Base-by-base conservation (phyloP, 2,888 invertebrate genomes). In the Clusia tigrina region DNA sequence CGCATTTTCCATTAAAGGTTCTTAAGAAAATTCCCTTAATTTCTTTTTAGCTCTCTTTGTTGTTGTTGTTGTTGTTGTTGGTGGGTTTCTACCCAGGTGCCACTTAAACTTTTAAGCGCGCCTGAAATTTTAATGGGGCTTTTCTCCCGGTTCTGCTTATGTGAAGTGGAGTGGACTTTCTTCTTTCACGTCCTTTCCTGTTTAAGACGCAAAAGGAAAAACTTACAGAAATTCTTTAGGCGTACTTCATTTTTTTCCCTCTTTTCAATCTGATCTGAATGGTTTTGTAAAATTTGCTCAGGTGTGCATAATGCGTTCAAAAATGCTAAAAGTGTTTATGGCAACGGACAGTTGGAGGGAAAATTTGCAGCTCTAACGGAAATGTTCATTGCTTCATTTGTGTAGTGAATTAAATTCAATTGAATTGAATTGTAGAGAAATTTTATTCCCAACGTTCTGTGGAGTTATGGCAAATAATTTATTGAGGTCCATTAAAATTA, bases 121-220 rank as follows among this genome's bases (percentile, higher is more conserved):
- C 48, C 22, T 48, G 22, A 48, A 48, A 48, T 48, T 48, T 18
- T 48, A 48, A 48, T 48, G 48, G 48, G 20, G 48, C 48, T 48
- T 48, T 48, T 15, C 9, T 22, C 15, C 22, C 12, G 2, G 3
- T 20, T 48, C 5, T 15, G 48, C 22, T 48, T 48, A 48, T n/a
- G n/a, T n/a, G n/a, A n/a, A 48, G 20, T 48, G 48, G 15, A 18
- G 48, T 2, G 18, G 48, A 48, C 18, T 48, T 18, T 48, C 22
- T 48, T 42, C 6, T 6, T 42, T 42, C 9, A 42, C n/a, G 42
- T 42, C 42, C 42, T 48, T 42, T 15, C 5, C 48, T 48, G 20
- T n/a, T n/a, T n/a, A n/a, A n/a, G n/a, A n/a, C n/a, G n/a, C n/a
- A n/a, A n/a, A n/a, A n/a, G n/a, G n/a, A n/a, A n/a, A n/a, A n/a